A percentile compares a stretch with the other conserved stretches of the same genome.
These are phyloP conservation scores for Meloe dianella DNA, from an alignment of 2,888 invertebrate genomes.

Conservation along the genomic window DNA sequence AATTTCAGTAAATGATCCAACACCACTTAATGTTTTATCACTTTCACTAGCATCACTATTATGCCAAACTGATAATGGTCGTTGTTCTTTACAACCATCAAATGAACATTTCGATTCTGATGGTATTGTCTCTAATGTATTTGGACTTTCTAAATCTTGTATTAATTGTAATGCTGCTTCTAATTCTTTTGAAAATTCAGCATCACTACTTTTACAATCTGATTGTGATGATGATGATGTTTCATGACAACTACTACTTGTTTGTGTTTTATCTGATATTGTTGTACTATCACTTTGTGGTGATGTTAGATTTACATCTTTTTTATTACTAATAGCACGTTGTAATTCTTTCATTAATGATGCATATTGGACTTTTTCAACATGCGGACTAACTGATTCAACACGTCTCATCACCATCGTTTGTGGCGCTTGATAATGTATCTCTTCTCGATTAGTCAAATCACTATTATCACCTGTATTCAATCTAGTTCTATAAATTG, in stretches of 20 bases:
- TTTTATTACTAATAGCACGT: constrained; percentile 58
- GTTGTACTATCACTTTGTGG: constrained; percentile 54
- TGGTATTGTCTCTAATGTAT: constrained; percentile 60
- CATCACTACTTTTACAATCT: constrained; percentile 54
- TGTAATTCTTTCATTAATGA: constrained; percentile 62
- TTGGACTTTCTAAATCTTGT: constrained; percentile 62
- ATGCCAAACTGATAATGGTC: constrained; percentile 55
- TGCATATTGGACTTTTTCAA: constrained; percentile 61
- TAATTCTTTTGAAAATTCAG: constrained; percentile 61
- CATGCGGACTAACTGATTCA: constrained; percentile 52
- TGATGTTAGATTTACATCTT: constrained; percentile 53
- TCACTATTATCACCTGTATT: constrained; percentile 36
- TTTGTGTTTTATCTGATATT: constrained; percentile 50
- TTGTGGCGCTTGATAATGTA: constrained; percentile 53
- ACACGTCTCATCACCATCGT: constrained; percentile 48
- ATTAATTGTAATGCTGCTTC: constrained; percentile 62
- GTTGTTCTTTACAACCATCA: constrained; percentile 42
- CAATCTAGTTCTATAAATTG: constrained; percentile 56
- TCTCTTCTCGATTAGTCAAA: constrained; percentile 36
- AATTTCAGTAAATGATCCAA: constrained; percentile 56
- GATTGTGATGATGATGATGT: constrained; percentile 43
- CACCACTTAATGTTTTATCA: constrained; percentile 59
- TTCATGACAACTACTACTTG: constrained; percentile 49
- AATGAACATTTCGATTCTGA: constrained; percentile 53
- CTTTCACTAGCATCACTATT: constrained; percentile 55